Evolutionary conservation across 2,888 invertebrate species (phyloP).

Genomic region (Callimorpha dominula): DNA sequence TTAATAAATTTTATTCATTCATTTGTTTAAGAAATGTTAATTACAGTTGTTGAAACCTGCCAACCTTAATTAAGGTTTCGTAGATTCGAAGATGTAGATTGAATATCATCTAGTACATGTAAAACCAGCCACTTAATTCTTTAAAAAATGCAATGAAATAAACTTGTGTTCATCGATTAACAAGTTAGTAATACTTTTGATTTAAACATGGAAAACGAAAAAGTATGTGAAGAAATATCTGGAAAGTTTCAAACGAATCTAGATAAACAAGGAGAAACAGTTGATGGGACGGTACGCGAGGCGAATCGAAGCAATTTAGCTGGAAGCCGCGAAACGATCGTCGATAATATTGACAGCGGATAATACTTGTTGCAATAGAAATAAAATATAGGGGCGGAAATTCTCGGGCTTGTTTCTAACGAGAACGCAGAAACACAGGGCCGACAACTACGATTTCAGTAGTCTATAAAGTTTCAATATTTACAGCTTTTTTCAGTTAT

Average conservation of each 20-base stretch:
- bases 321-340: constrained; percentile 66
- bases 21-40: no score
- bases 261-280: constrained; percentile 56
- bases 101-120: no score
- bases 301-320: constrained; percentile 70
- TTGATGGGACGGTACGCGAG: constrained; percentile 51
- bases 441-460: constrained; percentile 16
- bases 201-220: neutral
- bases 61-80: no score
- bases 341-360: constrained; percentile 81
- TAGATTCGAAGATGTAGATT: no score
- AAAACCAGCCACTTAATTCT: no score
- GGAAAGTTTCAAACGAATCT: constrained; percentile 27
- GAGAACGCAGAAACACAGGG: constrained; percentile 59
- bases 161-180: no score
- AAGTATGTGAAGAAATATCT: neutral
- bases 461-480: neutral
- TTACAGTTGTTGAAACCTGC: no score
- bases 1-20: no score
- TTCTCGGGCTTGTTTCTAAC: constrained; percentile 58
- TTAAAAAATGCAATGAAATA: no score
- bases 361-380: constrained; percentile 76
- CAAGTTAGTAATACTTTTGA: neutral
- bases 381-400: constrained; percentile 66
- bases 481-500: neutral